Base-by-base conservation (phyloP, 2,113 vertebrate species). In the Riparia riparia region DNA sequence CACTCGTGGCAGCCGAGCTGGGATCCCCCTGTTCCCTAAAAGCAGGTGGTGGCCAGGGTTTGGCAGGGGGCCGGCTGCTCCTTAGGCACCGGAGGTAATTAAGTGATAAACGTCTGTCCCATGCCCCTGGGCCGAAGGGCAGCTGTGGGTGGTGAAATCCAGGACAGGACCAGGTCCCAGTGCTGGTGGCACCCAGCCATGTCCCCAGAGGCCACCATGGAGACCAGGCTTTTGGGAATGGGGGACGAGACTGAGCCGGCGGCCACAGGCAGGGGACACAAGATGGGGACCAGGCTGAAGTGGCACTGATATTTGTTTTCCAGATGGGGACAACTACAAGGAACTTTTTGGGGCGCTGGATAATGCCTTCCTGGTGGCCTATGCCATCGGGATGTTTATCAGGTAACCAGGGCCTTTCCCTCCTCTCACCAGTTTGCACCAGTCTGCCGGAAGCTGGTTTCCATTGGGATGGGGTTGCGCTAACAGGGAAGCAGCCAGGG, bases 301-400 rank as follows among this genome's bases (percentile, higher is more conserved):
- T 12, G 25, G 8, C 19, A 39, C 20, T 70, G 25, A 31, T 73
- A 10, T 72, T 91, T 78, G 42, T 49, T 96, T 82, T 94, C 53
- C 94, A 99, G 99, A 99, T 93, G 96, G 98, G 82, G 96, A 98
- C 80, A 99, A 99, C 98, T 99, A 99, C 77, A 98, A 99, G 83
- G 98, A 98, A 11, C 96, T 99, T 41, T 99, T 99, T 64, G 99
- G 99, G 24, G 98, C 98, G 0, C 78, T 99, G 98, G 99, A 99
- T 90, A 99, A 99, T 3, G 99, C 98, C 88, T 99, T 99, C 96
- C 98, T 99, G 32, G 98, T 99, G 82, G 98, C 99, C 64, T 99
- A 99, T 0, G 99, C 99, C 86, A 97, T 99, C 0, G 99, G 99
- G 95, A 99, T 99, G 99, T 99, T 99, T 66, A 98, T 99, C 98